These are phyloP conservation scores for Adineta ricciae DNA, from an alignment of 2,888 invertebrate genomes.

Conservation along the genomic window DNA sequence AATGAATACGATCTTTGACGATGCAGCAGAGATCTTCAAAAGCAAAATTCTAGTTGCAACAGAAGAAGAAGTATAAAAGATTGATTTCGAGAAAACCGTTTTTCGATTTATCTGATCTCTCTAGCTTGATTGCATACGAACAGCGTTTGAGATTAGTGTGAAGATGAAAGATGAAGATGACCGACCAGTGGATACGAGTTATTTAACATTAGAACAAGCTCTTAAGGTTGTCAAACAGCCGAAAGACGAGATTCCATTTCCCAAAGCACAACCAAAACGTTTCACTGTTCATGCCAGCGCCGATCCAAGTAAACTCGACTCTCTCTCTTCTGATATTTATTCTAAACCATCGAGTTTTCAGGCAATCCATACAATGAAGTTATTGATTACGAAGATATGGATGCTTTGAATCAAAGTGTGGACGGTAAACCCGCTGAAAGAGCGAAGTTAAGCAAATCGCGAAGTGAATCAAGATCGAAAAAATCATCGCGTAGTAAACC, in stretches of 20 bases:
- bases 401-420: neutral
- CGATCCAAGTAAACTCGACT: neutral
- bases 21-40: neutral
- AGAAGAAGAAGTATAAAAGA: neutral
- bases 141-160: neutral
- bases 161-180: neutral
- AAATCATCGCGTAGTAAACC: neutral
- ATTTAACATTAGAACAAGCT: neutral
- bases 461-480: neutral
- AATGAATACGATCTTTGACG: constrained; percentile 15
- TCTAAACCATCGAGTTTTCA: neutral
- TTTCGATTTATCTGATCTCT: neutral
- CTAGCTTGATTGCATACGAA: constrained; percentile 1
- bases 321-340: too few relatives aligned
- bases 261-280: neutral
- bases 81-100: neutral
- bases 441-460: neutral
- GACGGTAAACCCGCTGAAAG: neutral
- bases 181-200: neutral
- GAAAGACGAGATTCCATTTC: constrained; percentile 1
- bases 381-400: constrained; percentile 5
- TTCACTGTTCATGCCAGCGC: constrained; percentile 18
- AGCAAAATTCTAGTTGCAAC: neutral
- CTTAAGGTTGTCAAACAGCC: neutral
- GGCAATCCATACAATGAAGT: constrained; percentile 18